Base-by-base conservation (phyloP, 2,797 vertebrate species). In the Amblyraja radiata region DNA sequence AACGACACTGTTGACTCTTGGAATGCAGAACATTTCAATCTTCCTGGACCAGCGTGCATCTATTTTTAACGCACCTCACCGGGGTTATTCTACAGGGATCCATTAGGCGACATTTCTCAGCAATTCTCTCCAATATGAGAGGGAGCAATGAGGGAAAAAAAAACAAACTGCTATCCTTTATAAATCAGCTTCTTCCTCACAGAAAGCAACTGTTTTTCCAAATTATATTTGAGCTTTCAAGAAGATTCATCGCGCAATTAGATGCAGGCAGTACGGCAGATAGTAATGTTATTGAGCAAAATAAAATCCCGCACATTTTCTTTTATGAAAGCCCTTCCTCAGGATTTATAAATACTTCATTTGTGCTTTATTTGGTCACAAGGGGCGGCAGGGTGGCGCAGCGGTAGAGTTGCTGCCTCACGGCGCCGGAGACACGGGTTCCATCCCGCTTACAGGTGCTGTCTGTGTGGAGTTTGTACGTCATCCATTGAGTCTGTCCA, bases 21-120 rank as follows among this genome's bases (percentile, higher is more conserved):
- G 68, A 73, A 71, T 74, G 61, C 36, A 71, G 36, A 16, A 28
- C 39, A 36, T 91, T 68, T 88, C 65, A 74, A 68, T 54, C 68
- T 68, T 68, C 18, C 84, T 88, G 61, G 7, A 68, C n/a, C 65
- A 65, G 84, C 16, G 3, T 21, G 63, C 18, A 36, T 63, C 61
- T 88, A 88, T 88, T 88, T 88, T 88, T 88, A 88, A 88, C 65
- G 32, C 36, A 39, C 23, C 36, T 25, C 32, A 73, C 90, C 32
- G 2, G 65, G 25, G 25, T 9, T 9, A 74, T 74, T 91, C 65
- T 68, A 28, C 36, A 74, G 90, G 36, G 71, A 36, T 39, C 65
- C 36, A 91, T 74, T 91, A 71, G 74, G 74, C 65, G 73, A 91
- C 90, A 91, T 54, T 91, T 91, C 65, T 91, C 68, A 68, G 65